Base-by-base conservation (phyloP, 2,113 vertebrate species). In the Leptocoma aspasia region DNA sequence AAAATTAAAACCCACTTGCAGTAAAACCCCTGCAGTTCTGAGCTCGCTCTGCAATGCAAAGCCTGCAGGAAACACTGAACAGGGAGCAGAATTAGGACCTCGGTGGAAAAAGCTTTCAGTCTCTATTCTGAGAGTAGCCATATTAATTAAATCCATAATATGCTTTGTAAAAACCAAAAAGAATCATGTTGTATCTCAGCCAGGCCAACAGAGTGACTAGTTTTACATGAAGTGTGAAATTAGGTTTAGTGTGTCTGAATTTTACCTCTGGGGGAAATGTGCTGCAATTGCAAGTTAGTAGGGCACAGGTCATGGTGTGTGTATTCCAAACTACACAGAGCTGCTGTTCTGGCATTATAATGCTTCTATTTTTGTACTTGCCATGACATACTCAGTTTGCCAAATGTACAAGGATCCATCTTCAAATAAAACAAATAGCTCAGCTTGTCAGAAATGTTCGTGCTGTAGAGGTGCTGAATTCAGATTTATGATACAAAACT, bases 171-270 rank as follows among this genome's bases (percentile, higher is more conserved):
- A 95, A 92, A 65, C 5, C 23, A 41, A 80, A 87, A 59, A 64
- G 60, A 94, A 49, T 41, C 56, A 13, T 60, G 56, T 61, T 81
- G 26, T 81, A 35, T 69, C 56, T 92, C 53, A 87, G 44, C 63
- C 44, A 83, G 86, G 57, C 75, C 56, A 95, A 33, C 39, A 53
- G 75, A 96, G 49, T 71, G 79, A 60, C 71, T 81, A 60, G 88
- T 78, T 95, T 90, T 86, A 94, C 82, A 89, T 75, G 60, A 68
- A 92, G 93, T 92, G 90, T 93, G 79, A 90, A 92, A 96, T 92
- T 90, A 95, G 35, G 31, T 96, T 88, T 81, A 64, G 31, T 53
- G 56, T 84, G 86, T 86, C 85, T 8, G 18, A 83, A 89, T 95
- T 90, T 90, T 81, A 90, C 90, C 90, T 86, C 90, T 86, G 49